Evolutionary conservation across 2,113 vertebrate genomes (phyloP).

Genomic region (Leptosomus discolor): DNA sequence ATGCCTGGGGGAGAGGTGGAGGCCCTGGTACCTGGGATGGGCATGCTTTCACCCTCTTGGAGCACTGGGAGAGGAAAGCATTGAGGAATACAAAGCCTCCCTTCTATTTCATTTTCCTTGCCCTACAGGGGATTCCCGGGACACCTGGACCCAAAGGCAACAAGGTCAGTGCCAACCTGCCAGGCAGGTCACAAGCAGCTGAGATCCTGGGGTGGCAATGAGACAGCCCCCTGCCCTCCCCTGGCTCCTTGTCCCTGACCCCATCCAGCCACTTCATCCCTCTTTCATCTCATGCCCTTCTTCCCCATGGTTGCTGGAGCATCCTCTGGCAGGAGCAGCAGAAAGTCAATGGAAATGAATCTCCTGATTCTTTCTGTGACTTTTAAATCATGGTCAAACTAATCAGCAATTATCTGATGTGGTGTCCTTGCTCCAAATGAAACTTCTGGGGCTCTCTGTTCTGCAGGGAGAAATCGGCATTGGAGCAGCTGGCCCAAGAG

Average conservation of each 20-base stretch:
- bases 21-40: background rate
- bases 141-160: conserved; percentile 78
- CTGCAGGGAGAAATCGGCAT: conserved; percentile 76
- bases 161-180: conserved; percentile 70
- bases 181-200: background rate
- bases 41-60: background rate
- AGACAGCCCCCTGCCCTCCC: background rate
- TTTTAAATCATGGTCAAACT: background rate
- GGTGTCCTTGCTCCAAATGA: background rate
- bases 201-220: background rate
- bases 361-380: background rate
- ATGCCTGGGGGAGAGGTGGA: background rate
- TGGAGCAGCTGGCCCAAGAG: conserved; percentile 78
- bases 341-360: background rate
- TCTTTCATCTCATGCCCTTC: background rate
- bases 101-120: background rate
- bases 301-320: background rate
- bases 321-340: background rate
- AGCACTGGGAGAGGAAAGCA: background rate
- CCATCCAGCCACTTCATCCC: background rate
- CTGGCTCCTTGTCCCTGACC: background rate
- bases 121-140: conserved; percentile 76
- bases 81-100: background rate
- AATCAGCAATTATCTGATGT: background rate
- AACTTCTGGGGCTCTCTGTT: background rate